Percentiles rank a stretch among this genome's conserved stretches.
Evolutionary conservation across 2,888 invertebrate genomes (phyloP).

Genomic region (Plusia festucae): DNA sequence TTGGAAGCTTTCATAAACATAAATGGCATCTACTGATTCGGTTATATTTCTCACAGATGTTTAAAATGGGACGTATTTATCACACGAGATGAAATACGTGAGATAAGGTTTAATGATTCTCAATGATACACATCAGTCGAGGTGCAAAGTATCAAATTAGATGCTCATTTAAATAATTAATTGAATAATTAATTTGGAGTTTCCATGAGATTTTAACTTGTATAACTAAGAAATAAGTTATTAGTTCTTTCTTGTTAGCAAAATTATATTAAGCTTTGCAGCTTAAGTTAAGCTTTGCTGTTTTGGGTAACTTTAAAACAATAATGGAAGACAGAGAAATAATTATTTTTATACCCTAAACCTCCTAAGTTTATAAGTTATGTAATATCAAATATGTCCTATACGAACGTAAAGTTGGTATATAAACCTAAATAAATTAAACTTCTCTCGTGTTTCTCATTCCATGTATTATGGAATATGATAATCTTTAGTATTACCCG

Average conservation of each 20-base stretch:
- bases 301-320: too few species aligned
- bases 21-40: neutral
- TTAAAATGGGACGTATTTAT: neutral
- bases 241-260: too few species aligned
- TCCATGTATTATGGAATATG: conserved; percentile 35
- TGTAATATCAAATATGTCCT: too few species aligned
- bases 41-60: neutral
- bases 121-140: neutral
- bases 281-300: too few species aligned
- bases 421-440: neutral
- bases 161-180: neutral
- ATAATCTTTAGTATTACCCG: conserved; percentile 32
- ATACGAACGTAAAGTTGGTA: neutral
- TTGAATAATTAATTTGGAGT: too few species aligned
- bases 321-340: too few species aligned
- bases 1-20: neutral
- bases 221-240: too few species aligned
- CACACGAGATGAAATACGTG: neutral
- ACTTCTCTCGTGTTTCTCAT: neutral
- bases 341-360: too few species aligned
- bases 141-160: neutral
- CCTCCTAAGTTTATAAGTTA: too few species aligned
- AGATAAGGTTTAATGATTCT: neutral
- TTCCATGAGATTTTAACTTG: too few species aligned
- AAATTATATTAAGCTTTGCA: too few species aligned